Base-by-base conservation (phyloP, 2,888 invertebrate genomes). In the Agonum fuliginosum region DNA sequence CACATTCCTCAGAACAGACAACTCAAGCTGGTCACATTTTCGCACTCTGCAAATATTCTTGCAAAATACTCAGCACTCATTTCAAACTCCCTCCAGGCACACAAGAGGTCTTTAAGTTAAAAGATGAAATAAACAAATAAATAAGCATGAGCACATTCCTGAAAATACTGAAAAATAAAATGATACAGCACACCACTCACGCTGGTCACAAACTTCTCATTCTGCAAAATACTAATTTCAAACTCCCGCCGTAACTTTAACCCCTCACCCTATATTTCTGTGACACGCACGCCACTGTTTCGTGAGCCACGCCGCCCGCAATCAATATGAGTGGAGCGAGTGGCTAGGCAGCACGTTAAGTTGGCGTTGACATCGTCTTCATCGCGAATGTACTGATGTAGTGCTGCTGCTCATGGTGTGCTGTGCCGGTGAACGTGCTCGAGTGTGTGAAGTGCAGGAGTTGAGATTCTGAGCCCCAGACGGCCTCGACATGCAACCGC, bases 401-500 rank as follows among this genome's bases (percentile, higher is more conserved):
- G 1, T 41, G 20, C 12, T 19, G 8, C 41, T 37, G 67, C 67
- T 20, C 37, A 67, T 67, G 37, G 67, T 67, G 41, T 67, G 37
- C 41, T 19, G 67, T 37, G 67, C 22, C n/a, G 37, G 65, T 8
- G 30, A 6, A 8, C 12, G 37, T 34, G 67, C n/a, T 20, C 67
- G 67, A 10, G 30, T 67, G 67, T 37, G 67, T 41, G 37, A 24
- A 37, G 67, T 67, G 67, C 67, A n/a, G n/a, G 30, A 30, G 3
- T 30, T 30, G 30, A 30, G 30, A 30, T 30, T 30, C 30, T 5
- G 30, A 30, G 30, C 30, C 46, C 46, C 46, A n/a, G n/a, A n/a
- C 46, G 46, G 46, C 46, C 1, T 46, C 51, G 22, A 51, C 88
- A 94, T 94, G 94, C 94, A 94, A 91, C 94, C 94, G 85, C 94